phyloP scores from a whole-genome alignment of 2,797 vertebrate species.

The Alca torda region DNA sequence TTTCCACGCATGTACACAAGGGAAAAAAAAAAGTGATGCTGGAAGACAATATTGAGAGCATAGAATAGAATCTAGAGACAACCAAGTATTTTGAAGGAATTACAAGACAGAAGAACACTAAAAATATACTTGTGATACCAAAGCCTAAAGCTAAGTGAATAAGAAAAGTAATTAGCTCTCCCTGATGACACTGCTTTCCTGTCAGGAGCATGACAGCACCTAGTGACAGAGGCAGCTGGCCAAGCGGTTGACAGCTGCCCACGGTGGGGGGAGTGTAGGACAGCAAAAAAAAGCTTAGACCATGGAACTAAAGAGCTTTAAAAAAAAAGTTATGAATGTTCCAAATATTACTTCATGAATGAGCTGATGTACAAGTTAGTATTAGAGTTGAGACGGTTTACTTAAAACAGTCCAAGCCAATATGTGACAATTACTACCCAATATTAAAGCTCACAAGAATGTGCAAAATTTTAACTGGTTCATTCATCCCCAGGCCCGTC shows the following conservation, averaged over 20 bases:
- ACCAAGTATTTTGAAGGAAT: not conserved
- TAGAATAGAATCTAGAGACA: not conserved
- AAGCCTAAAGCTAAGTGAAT: not conserved
- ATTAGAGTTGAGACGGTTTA: not conserved
- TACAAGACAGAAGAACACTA: not conserved
- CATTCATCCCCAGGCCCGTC: not conserved
- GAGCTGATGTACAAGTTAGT: not conserved
- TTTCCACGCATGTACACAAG: rapidly evolving
- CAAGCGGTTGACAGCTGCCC: not conserved
- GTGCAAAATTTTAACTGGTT: not conserved
- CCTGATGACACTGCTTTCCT: not conserved
- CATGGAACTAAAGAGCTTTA: not conserved
- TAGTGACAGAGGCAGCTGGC: not conserved
- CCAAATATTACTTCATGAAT: not conserved
- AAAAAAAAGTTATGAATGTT: not conserved
- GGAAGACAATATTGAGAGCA: not conserved
- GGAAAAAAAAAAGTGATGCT: rapidly evolving
- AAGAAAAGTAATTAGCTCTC: not conserved
- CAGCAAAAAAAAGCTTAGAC: not conserved
- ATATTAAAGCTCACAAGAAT: not conserved
- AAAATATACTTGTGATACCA: not conserved
- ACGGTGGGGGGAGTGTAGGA: not conserved
- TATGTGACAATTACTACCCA: not conserved
- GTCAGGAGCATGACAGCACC: not conserved
- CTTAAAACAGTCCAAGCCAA: not conserved